A percentile compares a stretch with the other conserved stretches of the same genome.
phyloP scores from a whole-genome alignment of 1,140 invertebrate species.

The Bombus affinis region DNA sequence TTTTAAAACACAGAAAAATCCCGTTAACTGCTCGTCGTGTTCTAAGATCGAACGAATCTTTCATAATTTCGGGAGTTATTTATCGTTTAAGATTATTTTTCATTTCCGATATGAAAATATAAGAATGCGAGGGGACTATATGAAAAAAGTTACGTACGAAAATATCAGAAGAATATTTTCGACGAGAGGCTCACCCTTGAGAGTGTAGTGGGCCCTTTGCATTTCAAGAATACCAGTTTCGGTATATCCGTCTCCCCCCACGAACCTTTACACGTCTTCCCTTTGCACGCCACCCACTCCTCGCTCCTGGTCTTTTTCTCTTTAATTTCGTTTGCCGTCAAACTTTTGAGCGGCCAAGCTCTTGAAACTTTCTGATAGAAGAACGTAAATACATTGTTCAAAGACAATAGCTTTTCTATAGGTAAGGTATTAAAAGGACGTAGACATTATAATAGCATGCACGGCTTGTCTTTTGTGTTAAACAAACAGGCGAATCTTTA shows the following conservation, averaged over 20 bases:
- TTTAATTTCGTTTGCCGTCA: constrained; percentile 73
- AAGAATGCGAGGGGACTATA: constrained; percentile 1
- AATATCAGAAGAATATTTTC: constrained; percentile 50
- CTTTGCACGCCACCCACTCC: constrained; percentile 32
- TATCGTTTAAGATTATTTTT: background rate
- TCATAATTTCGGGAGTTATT: background rate
- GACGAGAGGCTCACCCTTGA: constrained; percentile 47
- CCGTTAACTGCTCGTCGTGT: background rate
- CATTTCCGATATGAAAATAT: background rate
- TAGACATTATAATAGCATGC: background rate
- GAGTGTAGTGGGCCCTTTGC: constrained; percentile 59
- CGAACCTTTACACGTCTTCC: constrained; percentile 47
- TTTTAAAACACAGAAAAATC: background rate
- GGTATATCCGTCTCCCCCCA: constrained; percentile 49
- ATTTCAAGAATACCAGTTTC: constrained; percentile 74
- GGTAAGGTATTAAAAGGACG: constrained; percentile 4
- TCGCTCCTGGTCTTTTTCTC: constrained; percentile 38
- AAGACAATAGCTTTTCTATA: constrained; percentile 11
- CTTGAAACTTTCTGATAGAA: constrained; percentile 42
- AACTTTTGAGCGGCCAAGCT: constrained; percentile 65
- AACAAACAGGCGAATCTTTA: background rate
- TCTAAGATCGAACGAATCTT: background rate
- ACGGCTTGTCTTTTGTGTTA: background rate
- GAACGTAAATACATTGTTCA: constrained; percentile 46
- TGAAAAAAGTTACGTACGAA: constrained; percentile 14